These are phyloP conservation scores for Doryteuthis pealeii DNA, from an alignment of 1,140 invertebrate genomes.

Conservation along the genomic window DNA sequence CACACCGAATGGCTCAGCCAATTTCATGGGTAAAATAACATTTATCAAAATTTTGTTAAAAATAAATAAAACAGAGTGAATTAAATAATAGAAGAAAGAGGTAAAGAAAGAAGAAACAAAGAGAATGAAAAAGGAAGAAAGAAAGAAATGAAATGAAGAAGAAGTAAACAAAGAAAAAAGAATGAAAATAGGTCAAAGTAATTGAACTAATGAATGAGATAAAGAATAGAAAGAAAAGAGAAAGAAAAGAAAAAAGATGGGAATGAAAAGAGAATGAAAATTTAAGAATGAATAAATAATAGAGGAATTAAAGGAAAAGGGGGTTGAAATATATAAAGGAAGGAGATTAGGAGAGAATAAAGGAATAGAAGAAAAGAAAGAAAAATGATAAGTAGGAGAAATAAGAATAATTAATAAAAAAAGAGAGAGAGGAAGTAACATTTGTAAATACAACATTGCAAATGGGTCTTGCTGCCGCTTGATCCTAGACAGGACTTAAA, in stretches of 20 bases:
- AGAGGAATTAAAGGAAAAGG: not conserved
- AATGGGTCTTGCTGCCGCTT: too few species aligned
- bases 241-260: not conserved
- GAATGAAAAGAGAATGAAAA: not conserved
- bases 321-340: not conserved
- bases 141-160: not conserved
- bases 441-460: not conserved
- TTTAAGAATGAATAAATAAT: too few species aligned
- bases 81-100: too few species aligned
- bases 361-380: not conserved
- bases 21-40: too few species aligned
- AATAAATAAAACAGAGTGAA: too few species aligned
- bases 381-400: constrained; percentile 8
- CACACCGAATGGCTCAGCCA: too few species aligned
- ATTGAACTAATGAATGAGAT: not conserved
- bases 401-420: not conserved
- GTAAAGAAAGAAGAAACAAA: too few species aligned
- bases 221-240: not conserved
- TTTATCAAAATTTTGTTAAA: too few species aligned
- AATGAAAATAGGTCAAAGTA: not conserved
- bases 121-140: not conserved
- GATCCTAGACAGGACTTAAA: too few species aligned
- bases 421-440: not conserved
- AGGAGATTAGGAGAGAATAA: not conserved
- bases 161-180: not conserved